These are phyloP conservation scores for Microtus oregoni DNA, from an alignment of 2,113 vertebrate genomes.

Conservation along the genomic window DNA sequence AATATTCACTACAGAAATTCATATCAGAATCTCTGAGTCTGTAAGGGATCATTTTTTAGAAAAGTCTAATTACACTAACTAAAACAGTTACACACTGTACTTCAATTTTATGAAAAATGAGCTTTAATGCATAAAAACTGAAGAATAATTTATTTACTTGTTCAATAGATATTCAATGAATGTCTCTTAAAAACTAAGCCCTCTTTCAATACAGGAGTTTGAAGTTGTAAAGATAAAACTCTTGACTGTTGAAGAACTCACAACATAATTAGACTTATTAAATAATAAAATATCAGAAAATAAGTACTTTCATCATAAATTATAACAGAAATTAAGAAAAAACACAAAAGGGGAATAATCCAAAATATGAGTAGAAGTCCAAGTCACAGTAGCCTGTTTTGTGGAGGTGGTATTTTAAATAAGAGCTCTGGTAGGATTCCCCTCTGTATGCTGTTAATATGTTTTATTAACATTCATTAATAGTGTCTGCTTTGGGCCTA, in stretches of 20 bases:
- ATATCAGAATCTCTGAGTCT: not conserved
- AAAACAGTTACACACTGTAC: not conserved
- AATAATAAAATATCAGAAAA: not conserved
- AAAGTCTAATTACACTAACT: not conserved
- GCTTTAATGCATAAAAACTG: not conserved
- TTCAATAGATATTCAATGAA: not conserved
- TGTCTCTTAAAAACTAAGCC: not conserved
- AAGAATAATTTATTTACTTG: not conserved
- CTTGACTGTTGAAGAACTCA: not conserved
- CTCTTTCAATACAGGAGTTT: not conserved
- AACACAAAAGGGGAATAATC: not conserved
- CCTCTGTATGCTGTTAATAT: too few species aligned
- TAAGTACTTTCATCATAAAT: not conserved
- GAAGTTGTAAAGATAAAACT: not conserved
- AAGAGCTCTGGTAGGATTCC: not conserved
- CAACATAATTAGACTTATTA: not conserved
- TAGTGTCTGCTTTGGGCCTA: too few species aligned
- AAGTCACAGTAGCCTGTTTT: not conserved
- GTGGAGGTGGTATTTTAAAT: not conserved
- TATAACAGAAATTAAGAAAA: conserved; percentile 17
- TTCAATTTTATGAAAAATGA: conserved; percentile 11
- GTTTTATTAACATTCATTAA: too few species aligned
- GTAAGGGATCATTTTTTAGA: not conserved
- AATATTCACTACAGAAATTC: not conserved
- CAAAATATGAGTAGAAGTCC: not conserved